A percentile compares a stretch with the other conserved stretches of the same genome.
phyloP scores from a whole-genome alignment of 2,888 invertebrate species.

The Caenorhabditis uteleia region DNA sequence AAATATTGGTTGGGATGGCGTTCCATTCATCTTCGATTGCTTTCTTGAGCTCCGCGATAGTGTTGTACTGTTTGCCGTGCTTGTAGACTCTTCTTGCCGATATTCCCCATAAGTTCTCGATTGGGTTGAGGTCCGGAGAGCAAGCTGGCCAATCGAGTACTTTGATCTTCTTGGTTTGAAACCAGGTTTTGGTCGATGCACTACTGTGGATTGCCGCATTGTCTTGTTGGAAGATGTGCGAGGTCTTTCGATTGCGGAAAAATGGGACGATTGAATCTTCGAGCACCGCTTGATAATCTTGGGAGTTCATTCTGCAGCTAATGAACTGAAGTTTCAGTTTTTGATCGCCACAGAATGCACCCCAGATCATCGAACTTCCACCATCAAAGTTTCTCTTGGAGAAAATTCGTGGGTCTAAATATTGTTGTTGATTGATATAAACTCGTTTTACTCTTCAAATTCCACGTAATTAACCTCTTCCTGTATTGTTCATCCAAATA shows the following conservation, averaged over 20 bases:
- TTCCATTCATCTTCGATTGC: too few relatives aligned
- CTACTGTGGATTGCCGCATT: conserved; percentile 13
- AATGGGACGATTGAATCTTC: conserved; percentile 12
- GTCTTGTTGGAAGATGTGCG: conserved; percentile 14
- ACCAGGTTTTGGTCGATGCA: too few relatives aligned
- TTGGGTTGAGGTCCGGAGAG: conserved; percentile 5
- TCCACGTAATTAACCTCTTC: too few relatives aligned
- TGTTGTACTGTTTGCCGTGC: not conserved
- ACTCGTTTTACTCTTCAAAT: too few relatives aligned
- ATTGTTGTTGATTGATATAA: too few relatives aligned
- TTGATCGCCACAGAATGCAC: conserved; percentile 5
- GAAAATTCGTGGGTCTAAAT: too few relatives aligned
- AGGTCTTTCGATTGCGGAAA: not conserved
- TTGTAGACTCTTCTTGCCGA: conserved; percentile 3
- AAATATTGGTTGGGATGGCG: too few relatives aligned
- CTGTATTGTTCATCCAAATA: too few relatives aligned
- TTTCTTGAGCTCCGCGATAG: not conserved
- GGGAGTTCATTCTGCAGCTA: not conserved
- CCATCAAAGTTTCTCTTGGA: too few relatives aligned
- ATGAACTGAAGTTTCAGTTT: conserved; percentile 9
- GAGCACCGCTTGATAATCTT: conserved; percentile 1
- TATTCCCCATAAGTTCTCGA: conserved; percentile 5
- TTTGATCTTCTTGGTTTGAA: too few relatives aligned
- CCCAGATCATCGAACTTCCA: conserved; percentile 12
- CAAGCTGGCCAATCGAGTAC: not conserved